A percentile compares a stretch with the other conserved stretches of the same genome.
Evolutionary conservation across 2,888 invertebrate species (phyloP).

Genomic region (Arge pagana): DNA sequence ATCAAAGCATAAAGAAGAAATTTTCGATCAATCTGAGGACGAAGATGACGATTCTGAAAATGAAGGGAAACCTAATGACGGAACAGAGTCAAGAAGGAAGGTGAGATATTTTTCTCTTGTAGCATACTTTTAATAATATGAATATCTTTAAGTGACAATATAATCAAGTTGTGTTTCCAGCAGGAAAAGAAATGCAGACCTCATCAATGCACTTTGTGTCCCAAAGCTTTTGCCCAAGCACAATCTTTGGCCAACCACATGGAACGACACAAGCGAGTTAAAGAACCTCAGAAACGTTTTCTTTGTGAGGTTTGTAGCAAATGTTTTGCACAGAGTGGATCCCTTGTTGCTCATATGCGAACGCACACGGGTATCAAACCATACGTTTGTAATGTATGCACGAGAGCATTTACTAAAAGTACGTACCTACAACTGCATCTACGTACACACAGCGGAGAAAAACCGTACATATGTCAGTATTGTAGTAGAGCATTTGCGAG

Average conservation of each 20-base stretch:
- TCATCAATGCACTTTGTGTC: constrained; percentile 47
- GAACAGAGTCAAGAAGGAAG: constrained; percentile 41
- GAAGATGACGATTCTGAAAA: constrained; percentile 46
- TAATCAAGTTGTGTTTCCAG: not conserved
- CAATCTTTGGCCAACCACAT: constrained; percentile 50
- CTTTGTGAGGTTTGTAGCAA: constrained; percentile 54
- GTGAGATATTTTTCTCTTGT: constrained; percentile 29
- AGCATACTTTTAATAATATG: not conserved
- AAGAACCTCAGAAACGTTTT: constrained; percentile 50
- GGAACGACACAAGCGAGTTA: constrained; percentile 49
- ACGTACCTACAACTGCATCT: constrained; percentile 51
- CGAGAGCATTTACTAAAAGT: constrained; percentile 52
- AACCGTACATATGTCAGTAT: constrained; percentile 54
- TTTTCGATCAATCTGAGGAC: constrained; percentile 43
- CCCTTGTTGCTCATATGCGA: constrained; percentile 52
- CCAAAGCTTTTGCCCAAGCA: constrained; percentile 50
- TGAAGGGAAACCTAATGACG: constrained; percentile 37
- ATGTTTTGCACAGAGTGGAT: constrained; percentile 53
- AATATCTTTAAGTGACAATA: not conserved
- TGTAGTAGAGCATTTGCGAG: constrained; percentile 52
- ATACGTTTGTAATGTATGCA: constrained; percentile 52
- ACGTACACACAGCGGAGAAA: constrained; percentile 52
- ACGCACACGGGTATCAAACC: constrained; percentile 53
- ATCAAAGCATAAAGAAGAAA: constrained; percentile 47
- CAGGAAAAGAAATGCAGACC: constrained; percentile 47